Percentiles rank a stretch among this genome's conserved stretches.
phyloP scores from a whole-genome alignment of 2,113 vertebrate species.

The Halichoeres trimaculatus region DNA sequence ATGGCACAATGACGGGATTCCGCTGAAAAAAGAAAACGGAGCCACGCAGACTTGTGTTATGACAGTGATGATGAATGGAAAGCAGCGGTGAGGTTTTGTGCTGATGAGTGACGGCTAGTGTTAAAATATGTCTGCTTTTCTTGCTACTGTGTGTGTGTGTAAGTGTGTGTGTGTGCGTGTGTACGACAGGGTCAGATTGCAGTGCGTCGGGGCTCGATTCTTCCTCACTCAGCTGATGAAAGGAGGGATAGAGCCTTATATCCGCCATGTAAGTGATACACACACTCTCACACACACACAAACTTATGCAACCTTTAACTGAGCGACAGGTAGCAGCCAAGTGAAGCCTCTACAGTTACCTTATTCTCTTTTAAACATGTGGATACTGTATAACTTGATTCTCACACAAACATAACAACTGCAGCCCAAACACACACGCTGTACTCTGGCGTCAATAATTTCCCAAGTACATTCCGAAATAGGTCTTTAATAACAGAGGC shows the following conservation, averaged over 20 bases:
- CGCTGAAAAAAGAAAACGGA: neutral
- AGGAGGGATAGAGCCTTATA: slow-evolving; percentile 57
- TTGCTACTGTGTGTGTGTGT: slow-evolving; percentile 19
- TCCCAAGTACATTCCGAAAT: neutral
- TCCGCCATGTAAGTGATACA: slow-evolving; percentile 67
- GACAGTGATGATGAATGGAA: slow-evolving; percentile 40
- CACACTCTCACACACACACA: slow-evolving; percentile 28
- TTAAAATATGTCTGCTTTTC: slow-evolving; percentile 25
- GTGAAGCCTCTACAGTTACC: slow-evolving; percentile 43
- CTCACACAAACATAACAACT: neutral
- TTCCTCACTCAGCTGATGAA: slow-evolving; percentile 74
- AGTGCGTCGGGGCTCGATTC: slow-evolving; percentile 41
- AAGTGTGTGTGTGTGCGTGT: slow-evolving; percentile 2
- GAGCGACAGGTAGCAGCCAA: slow-evolving; percentile 21
- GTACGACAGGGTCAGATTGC: slow-evolving; percentile 61
- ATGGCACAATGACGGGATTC: slow-evolving; percentile 5
- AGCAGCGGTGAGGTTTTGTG: slow-evolving; percentile 36
- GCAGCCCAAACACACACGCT: slow-evolving; percentile 5
- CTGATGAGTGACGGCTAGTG: slow-evolving; percentile 22
- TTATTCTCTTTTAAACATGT: slow-evolving; percentile 42
- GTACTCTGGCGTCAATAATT: too few relatives aligned
- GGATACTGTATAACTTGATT: slow-evolving; percentile 45
- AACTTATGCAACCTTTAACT: slow-evolving; percentile 56
- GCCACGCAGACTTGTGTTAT: slow-evolving; percentile 1
- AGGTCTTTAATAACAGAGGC: slow-evolving; percentile 10